Conservation (phyloP, 2,113 vertebrate genomes). For the Casuarius casuarius region DNA sequence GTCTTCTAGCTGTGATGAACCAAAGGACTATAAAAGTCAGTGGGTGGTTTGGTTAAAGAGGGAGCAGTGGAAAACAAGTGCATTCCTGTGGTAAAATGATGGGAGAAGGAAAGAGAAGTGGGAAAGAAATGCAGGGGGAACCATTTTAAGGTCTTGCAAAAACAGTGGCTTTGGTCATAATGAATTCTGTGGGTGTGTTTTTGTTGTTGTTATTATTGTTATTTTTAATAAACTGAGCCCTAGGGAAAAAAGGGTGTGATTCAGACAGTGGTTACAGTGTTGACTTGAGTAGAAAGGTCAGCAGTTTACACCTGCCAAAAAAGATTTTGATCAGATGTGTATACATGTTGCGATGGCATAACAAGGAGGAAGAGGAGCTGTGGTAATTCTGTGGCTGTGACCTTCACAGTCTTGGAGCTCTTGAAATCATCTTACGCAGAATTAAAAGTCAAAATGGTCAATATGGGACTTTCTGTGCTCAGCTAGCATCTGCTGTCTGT, state of each 20-base stretch:
- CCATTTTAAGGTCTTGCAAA: background rate
- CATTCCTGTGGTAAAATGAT: conserved; percentile 20
- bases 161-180: background rate
- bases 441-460: background rate
- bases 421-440: background rate
- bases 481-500: background rate
- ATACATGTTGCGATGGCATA: background rate
- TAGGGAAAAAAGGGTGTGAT: background rate
- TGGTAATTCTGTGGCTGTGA: background rate
- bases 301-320: background rate
- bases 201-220: background rate
- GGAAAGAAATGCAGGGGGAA: background rate
- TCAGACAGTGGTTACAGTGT: background rate
- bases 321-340: background rate
- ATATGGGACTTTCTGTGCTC: background rate
- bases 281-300: background rate
- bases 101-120: background rate
- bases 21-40: background rate
- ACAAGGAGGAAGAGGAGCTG: background rate
- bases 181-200: background rate
- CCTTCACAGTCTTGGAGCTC: background rate
- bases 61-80: background rate
- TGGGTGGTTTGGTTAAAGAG: background rate
- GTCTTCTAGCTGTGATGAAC: background rate
- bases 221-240: background rate